Base-by-base conservation (phyloP, 1,140 invertebrate genomes). In the Agrilus planipennis region DNA sequence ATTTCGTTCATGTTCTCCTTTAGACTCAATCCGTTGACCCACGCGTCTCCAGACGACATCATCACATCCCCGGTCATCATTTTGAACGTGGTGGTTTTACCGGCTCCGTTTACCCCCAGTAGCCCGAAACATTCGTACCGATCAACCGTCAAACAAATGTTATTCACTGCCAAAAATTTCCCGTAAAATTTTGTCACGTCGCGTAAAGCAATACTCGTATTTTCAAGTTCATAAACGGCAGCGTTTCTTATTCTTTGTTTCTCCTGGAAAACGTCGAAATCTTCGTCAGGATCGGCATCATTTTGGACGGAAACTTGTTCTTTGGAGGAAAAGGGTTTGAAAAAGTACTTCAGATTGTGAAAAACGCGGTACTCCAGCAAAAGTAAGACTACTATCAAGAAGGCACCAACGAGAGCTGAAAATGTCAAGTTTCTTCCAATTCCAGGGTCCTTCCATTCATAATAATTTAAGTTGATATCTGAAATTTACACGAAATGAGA, bases 21-120 rank as follows among this genome's bases (percentile, higher is more conserved):
- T 14, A 76, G 57, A 17, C 64, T 73, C 20, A 67, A 52, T 2
- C 73, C 47, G 14, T 52, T 44, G 10, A 57, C 38, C 47, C 48
- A 57, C 9, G 45, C 53, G 39, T 54, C 45, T 2, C 55, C 55
- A 16, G 34, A 46, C 3, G 51, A 49, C 5, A 75, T 72, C 16
- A 52, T 60, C 17, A 76, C 67, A 54, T 86, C 83, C 11, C 89
- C 90, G 2, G 88, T 92, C 42, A 90, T 62, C 81, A 90, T 89
- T 60, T 83, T 81, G 53, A 91, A 91, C 1, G 83, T 86, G 2
- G 82, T 83, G 3, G 86, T 89, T 65, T 88, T 83, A 44, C 70
- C 69, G 29, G 55, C 53, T 12, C 85, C 86, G 62, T 90, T 90
- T 2, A 85, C 74, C 7, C 90, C 90, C 14, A 95, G 66, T 28